Base-by-base conservation (phyloP, 2,113 vertebrate genomes). In the Macaca mulatta region DNA sequence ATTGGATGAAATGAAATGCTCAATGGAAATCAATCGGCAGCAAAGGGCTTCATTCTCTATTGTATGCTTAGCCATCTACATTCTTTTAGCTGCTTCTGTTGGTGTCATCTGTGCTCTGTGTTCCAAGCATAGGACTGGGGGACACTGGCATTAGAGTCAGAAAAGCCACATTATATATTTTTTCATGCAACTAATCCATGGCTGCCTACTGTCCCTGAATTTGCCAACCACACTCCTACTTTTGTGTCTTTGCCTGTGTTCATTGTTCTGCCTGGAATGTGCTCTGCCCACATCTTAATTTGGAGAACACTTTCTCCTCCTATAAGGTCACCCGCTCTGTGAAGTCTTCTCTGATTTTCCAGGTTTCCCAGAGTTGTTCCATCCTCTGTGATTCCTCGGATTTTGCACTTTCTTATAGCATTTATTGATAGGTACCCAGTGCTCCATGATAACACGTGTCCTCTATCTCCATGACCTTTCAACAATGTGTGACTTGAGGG, bases 291-390 rank as follows among this genome's bases (percentile, higher is more conserved):
- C 59, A 61, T 32, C n/a, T 86, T 82, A 48, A 8, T 40, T 52
- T 57, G 6, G 35, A 80, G 32, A 45, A 69, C 32, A 1, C 59
- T 45, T 67, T 27, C 32, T 78, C 35, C 59, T 72, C 35, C 35
- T 48, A 40, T 25, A 48, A 69, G 59, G 32, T 72, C 38, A 40
- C 22, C 74, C 85, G 55, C 70, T 69, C 75, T 69, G 10, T 25
- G 69, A 81, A 82, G 78, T 11, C 83, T 48, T 84, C 64, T 85
- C 72, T 79, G 50, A 78, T 70, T 97, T 95, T 74, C 79, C 69
- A 74, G 45, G 27, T 6, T 64, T 30, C 61, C 17, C 57, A 79
- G 50, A 75, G n/a, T 38, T 52, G 4, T 25, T 69, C 55, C 35
- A 38, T 32, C 45, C 6, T 89, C 70, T 90, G n/a, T 23, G 25